Evolutionary conservation across 1,140 invertebrate species (phyloP).

Genomic region (Micrasema longulum): DNA sequence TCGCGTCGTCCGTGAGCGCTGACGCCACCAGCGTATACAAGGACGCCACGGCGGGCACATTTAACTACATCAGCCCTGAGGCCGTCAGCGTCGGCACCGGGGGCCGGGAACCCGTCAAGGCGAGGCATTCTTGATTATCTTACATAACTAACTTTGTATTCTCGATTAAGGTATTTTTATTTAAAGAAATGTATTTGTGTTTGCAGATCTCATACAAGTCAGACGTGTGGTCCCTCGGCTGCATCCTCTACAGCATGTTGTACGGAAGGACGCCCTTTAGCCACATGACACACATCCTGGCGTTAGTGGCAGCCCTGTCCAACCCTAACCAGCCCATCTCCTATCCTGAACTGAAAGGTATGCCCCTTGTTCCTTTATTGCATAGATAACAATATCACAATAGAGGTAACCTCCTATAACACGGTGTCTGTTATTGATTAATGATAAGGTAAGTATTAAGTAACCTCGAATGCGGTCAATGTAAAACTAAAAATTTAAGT

Average conservation of each 20-base stretch:
- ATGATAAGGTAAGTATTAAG: too few relatives aligned
- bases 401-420: too few relatives aligned
- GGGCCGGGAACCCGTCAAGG: constrained; percentile 62
- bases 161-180: background rate
- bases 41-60: constrained; percentile 85
- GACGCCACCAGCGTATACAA: constrained; percentile 93
- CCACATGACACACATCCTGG: constrained; percentile 79
- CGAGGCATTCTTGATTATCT: too few relatives aligned
- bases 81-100: constrained; percentile 73
- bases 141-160: too few relatives aligned
- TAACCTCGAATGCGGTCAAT: too few relatives aligned
- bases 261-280: constrained; percentile 94
- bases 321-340: constrained; percentile 81
- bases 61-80: constrained; percentile 98
- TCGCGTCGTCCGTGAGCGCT: constrained; percentile 88
- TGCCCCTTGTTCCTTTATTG: too few relatives aligned
- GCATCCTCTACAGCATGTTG: constrained; percentile 94
- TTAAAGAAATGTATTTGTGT: constrained; percentile 4
- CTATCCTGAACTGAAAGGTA: constrained; percentile 72
- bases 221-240: constrained; percentile 98
- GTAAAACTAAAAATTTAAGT: too few relatives aligned
- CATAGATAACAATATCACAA: too few relatives aligned
- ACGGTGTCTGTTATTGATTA: background rate
- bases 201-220: constrained; percentile 90
- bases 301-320: constrained; percentile 87